Conservation (phyloP, 2,888 invertebrate genomes). For the Cantharis rufa region DNA sequence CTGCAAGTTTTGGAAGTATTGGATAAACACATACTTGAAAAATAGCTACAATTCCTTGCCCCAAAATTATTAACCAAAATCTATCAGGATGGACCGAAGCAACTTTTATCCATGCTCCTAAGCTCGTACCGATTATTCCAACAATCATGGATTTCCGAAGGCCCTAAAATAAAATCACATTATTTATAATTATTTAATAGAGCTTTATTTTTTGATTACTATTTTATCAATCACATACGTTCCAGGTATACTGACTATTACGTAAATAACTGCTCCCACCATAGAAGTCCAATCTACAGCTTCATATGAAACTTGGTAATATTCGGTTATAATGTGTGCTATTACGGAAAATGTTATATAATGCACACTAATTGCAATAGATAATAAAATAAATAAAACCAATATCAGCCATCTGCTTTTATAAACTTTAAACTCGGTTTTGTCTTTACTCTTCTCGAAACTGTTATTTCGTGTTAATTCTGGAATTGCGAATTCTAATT, state of each 20-base stretch:
- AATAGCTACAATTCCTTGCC: slow-evolving; percentile 83
- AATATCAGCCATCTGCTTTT: neutral
- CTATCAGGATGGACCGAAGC: slow-evolving; percentile 79
- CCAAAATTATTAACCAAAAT: slow-evolving; percentile 84
- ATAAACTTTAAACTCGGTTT: neutral
- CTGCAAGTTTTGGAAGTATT: slow-evolving; percentile 87
- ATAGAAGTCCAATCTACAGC: neutral
- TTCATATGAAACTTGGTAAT: neutral
- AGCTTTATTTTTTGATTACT: neutral
- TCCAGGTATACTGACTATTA: neutral
- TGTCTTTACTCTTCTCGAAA: no score
- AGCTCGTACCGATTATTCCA: slow-evolving; percentile 80
- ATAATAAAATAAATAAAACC: neutral
- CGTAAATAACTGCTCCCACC: neutral
- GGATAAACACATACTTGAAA: slow-evolving; percentile 92
- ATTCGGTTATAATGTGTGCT: neutral
- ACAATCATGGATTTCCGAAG: slow-evolving; percentile 77
- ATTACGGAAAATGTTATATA: neutral
- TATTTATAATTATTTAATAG: neutral
- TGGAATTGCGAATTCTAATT: no score
- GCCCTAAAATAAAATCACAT: slow-evolving; percentile 64
- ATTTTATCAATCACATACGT: neutral
- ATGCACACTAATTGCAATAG: neutral
- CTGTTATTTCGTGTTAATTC: no score
- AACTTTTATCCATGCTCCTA: slow-evolving; percentile 89